phyloP scores from a whole-genome alignment of 37 sponge, comb jelly and placozoan species.

The Hormiphora californensis region DNA sequence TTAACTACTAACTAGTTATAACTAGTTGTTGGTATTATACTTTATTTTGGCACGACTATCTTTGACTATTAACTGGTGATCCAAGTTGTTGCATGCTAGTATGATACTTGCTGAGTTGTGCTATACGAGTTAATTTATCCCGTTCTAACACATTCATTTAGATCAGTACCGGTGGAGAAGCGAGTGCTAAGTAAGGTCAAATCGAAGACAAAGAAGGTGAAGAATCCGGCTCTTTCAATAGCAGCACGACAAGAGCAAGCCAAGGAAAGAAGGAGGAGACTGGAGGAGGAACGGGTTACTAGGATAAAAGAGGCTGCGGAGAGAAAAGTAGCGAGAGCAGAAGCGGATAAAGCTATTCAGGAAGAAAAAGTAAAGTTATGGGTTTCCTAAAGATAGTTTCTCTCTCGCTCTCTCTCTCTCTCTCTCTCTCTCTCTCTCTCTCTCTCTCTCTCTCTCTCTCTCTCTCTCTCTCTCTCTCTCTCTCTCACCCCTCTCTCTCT shows the following conservation, averaged over 20 bases:
- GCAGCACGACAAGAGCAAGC: slow-evolving; percentile 16
- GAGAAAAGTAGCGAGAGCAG: not conserved
- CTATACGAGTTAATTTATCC: no score
- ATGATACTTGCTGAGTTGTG: no score
- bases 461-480: not conserved
- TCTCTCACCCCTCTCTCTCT: not conserved
- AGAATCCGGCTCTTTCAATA: slow-evolving; percentile 10
- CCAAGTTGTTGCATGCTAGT: no score
- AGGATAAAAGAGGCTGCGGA: not conserved
- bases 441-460: not conserved
- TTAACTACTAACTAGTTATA: no score
- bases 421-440: not conserved
- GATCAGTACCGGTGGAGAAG: slow-evolving; percentile 2
- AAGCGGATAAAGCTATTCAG: not conserved
- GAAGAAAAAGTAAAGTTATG: no score
- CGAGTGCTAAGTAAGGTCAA: not conserved
- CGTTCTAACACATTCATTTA: no score
- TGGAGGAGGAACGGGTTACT: not conserved
- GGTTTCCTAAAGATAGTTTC: no score
- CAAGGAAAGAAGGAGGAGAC: not conserved
- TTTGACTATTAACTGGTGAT: no score
- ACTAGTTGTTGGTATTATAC: no score
- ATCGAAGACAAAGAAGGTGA: not conserved
- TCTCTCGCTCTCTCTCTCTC: not conserved
- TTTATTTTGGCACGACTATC: no score